Conservation (phyloP, 2,113 vertebrate genomes). For the Ranitomeya variabilis region DNA sequence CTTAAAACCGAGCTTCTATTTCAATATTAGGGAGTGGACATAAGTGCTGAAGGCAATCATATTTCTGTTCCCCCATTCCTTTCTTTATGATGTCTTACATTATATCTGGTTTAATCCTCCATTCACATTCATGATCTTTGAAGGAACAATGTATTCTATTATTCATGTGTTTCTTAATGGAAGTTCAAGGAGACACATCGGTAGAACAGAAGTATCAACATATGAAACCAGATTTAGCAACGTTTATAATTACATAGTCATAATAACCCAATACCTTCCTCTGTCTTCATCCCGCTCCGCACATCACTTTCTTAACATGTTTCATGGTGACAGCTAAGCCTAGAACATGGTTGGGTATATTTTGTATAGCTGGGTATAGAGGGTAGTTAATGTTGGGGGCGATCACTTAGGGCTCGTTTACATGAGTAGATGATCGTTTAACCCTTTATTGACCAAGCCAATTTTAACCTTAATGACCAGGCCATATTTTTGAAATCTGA, state of each 20-base stretch:
- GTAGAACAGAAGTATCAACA: background rate
- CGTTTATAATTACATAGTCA: background rate
- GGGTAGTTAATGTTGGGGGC: too few species aligned
- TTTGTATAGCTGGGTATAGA: too few species aligned
- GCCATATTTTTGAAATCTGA: too few species aligned
- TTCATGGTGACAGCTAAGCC: background rate
- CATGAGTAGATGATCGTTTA: too few species aligned
- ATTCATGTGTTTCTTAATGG: background rate
- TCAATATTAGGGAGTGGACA: constrained; percentile 38
- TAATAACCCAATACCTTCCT: background rate
- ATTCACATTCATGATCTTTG: background rate
- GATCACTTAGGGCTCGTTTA: too few species aligned
- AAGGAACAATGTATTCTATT: constrained; percentile 22
- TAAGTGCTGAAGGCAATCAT: constrained; percentile 28
- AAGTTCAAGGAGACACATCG: background rate
- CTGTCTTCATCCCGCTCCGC: background rate
- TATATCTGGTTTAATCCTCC: constrained; percentile 33
- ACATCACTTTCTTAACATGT: background rate
- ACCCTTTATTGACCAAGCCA: too few species aligned
- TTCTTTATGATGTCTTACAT: constrained; percentile 35
- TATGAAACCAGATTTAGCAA: background rate
- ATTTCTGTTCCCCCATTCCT: background rate
- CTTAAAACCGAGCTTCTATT: constrained; percentile 25
- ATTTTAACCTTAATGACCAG: too few species aligned
- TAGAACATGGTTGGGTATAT: too few species aligned